Base-by-base conservation (phyloP, 2,797 vertebrate genomes). In the Tenualosa ilisha region DNA sequence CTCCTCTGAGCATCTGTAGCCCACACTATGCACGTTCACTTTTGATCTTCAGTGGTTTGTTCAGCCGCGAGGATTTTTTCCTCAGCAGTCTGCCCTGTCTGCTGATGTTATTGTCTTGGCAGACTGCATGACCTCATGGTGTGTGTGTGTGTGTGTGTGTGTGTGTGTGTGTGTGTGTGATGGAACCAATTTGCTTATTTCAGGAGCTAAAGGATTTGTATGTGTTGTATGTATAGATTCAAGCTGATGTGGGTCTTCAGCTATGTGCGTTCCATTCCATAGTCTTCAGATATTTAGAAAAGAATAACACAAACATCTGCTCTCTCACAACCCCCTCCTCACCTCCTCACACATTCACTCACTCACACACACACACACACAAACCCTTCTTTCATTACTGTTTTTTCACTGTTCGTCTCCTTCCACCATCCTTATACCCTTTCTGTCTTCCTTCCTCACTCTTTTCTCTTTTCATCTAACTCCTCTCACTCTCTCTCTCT, bases 61-160 rank as follows among this genome's bases (percentile, higher is more conserved):
- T 26, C 26, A 1, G 37, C 37, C 20, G 31, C 65, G 20, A 17
- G 65, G 37, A 40, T 15, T 13, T 13, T 20, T 17, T n/a, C 12
- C 31, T 37, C 72, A 46, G 37, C 37, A 22, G 6, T 46, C 20
- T 79, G 72, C 2, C 40, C 17, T 20, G 15, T 75, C 68, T 43
- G 11, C 37, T 15, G n/a, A 26, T 72, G 68, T 75, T 75, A 75
- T 75, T 79, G 72, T 79, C 72, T 79, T 9, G 72, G 46, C 72
- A 79, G 72, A 43, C 37, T 79, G 6, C 17, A 75, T 31, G 5
- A 31, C 68, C 31, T 26, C 31, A 17, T 40, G 68, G 20, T 82
- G 72, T 46, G 37, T 46, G 37, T 79, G 72, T 22, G 20, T 79
- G 6, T 79, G 24, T 5, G 24, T 46, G 26, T 22, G 20, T 82